These are phyloP conservation scores for Chlamydotis undulata DNA, from an alignment of 2,113 vertebrate species.

Conservation along the genomic window DNA sequence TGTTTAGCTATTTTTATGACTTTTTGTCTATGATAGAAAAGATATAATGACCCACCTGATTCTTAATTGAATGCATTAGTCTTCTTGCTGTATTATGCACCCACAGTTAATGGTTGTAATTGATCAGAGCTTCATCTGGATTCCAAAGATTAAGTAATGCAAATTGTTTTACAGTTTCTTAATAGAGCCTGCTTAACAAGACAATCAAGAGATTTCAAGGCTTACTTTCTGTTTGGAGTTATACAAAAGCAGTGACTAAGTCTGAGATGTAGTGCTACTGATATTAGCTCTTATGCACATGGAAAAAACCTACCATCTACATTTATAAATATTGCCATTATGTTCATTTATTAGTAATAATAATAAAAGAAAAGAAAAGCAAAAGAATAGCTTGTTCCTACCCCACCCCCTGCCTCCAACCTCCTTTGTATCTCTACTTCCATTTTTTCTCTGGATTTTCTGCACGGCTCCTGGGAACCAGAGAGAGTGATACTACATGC, in stretches of 20 bases:
- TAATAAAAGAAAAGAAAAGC: background rate
- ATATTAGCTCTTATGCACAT: background rate
- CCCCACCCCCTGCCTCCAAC: accelerated
- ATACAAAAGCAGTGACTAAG: background rate
- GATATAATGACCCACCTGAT: background rate
- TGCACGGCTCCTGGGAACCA: background rate
- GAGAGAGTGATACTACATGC: background rate
- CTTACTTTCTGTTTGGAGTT: slow-evolving; percentile 48
- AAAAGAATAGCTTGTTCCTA: accelerated
- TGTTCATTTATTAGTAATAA: background rate
- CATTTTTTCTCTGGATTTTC: background rate
- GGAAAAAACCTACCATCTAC: background rate
- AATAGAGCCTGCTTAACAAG: slow-evolving; percentile 67
- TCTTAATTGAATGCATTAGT: background rate
- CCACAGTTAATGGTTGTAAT: slow-evolving; percentile 68
- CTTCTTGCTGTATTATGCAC: slow-evolving; percentile 62
- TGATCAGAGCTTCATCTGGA: slow-evolving; percentile 72
- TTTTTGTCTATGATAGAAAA: background rate
- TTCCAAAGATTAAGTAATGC: slow-evolving; percentile 67
- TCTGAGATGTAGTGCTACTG: background rate
- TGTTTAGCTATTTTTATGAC: background rate
- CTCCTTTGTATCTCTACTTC: background rate
- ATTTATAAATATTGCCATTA: background rate
- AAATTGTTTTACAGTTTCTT: slow-evolving; percentile 75
- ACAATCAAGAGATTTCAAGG: slow-evolving; percentile 71